Base-by-base conservation (phyloP, 2,797 vertebrate genomes). In the Lutjanus campechanus region DNA sequence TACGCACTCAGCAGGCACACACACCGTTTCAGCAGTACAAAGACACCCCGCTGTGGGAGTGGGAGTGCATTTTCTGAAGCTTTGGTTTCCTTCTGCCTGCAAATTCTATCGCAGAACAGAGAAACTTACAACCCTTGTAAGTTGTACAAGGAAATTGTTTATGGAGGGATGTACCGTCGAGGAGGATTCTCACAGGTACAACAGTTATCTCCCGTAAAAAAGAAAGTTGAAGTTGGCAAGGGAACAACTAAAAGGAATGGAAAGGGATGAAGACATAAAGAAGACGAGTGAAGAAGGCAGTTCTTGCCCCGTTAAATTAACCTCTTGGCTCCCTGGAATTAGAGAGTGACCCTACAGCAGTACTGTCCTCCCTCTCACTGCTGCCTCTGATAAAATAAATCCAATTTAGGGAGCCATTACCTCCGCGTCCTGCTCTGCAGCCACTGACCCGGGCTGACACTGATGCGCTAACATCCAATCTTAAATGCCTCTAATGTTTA, bases 371-470 rank as follows among this genome's bases (percentile, higher is more conserved):
- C 79, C 82, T 78, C 83, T 83, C 69, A 64, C 82, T 68, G 47
- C 82, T 77, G 82, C 58, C 77, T 84, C 69, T 73, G 91, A 91
- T 91, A 91, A 91, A 91, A 92, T 83, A 95, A 94, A 93, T 93
- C 90, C 91, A 90, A 94, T 93, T 94, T 91, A 85, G 84, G 84
- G 90, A 93, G 87, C 88, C 86, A 90, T 93, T 94, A 94, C 90
- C 86, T 89, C 83, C 79, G 78, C 63, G 8, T 82, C 75, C 72
- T 77, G 85, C 73, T 87, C 78, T 69, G 70, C 74, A 90, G 81
- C 85, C 82, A 77, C 79, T 95, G 94, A 95, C 94, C 94, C 88
- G 58, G 74, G 72, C 78, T 84, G 90, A 93, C 93, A 93, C 88
- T 61, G 82, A 89, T 83, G 86, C 40, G 68, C 87, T 85, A 90